Percentiles rank a stretch among this genome's conserved stretches.
Conservation (phyloP, 2,888 invertebrate species). For the Drosophila emarginata region DNA sequence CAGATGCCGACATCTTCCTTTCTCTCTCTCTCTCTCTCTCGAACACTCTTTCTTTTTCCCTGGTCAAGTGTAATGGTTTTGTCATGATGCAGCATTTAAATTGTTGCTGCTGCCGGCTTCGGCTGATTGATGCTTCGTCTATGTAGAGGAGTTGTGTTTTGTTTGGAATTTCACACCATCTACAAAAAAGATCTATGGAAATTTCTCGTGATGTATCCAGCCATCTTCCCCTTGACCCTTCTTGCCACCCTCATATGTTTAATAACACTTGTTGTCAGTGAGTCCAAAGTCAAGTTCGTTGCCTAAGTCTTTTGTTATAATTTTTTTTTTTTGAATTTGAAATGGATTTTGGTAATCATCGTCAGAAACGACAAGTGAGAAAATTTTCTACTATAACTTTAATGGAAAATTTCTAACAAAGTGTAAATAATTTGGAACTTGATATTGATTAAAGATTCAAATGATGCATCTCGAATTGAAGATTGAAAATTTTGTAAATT, state of each 20-base stretch:
- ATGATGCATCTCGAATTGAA: too few species aligned
- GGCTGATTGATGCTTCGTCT: slow-evolving; percentile 27
- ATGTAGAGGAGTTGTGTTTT: slow-evolving; percentile 54
- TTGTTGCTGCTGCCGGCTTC: slow-evolving; percentile 65
- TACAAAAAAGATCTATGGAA: slow-evolving; percentile 56
- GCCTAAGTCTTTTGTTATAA: slow-evolving; percentile 47
- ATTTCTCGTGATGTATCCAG: slow-evolving; percentile 35
- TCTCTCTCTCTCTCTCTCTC: slow-evolving; percentile 4
- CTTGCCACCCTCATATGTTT: not conserved
- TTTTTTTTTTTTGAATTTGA: not conserved
- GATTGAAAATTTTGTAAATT: too few species aligned
- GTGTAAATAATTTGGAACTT: not conserved
- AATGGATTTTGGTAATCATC: not conserved
- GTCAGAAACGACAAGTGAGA: not conserved
- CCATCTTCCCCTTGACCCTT: not conserved
- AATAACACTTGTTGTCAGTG: slow-evolving; percentile 28
- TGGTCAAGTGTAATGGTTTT: slow-evolving; percentile 79
- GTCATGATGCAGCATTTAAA: slow-evolving; percentile 81
- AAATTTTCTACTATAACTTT: not conserved
- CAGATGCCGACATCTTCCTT: slow-evolving; percentile 68
- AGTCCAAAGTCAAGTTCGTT: slow-evolving; percentile 42
- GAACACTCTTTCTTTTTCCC: slow-evolving; percentile 41
- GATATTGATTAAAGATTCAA: not conserved
- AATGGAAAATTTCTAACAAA: not conserved
- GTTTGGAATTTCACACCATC: slow-evolving; percentile 74